A percentile compares a stretch with the other conserved stretches of the same genome.
phyloP scores from a whole-genome alignment of 2,797 vertebrate genomes.

The Lagocephalus sceleratus region DNA sequence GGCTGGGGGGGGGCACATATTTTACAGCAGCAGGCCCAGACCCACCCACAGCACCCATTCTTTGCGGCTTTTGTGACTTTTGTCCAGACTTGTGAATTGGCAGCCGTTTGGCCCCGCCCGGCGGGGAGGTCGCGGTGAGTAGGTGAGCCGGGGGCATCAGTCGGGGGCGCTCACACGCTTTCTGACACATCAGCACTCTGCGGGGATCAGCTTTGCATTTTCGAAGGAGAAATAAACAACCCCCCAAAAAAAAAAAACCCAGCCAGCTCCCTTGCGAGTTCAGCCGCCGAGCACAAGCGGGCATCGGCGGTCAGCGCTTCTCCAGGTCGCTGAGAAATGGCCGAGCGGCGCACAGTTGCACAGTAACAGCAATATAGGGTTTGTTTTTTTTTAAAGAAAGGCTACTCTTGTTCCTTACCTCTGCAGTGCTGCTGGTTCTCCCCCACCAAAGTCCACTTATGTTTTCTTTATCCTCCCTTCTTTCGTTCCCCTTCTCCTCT shows the following conservation, averaged over 20 bases:
- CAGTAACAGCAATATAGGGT: background rate
- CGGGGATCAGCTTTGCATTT: background rate
- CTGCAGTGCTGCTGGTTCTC: background rate
- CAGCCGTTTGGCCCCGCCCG: too few relatives aligned
- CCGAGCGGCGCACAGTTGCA: background rate
- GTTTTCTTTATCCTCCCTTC: background rate
- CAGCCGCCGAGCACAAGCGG: slow-evolving; percentile 17
- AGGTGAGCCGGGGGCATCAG: background rate
- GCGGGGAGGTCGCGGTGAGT: slow-evolving; percentile 1
- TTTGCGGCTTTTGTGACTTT: too few relatives aligned
- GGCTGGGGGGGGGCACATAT: slow-evolving; percentile 2
- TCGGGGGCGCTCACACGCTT: slow-evolving; percentile 38
- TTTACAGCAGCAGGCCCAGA: background rate
- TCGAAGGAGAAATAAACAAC: background rate
- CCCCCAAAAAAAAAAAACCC: background rate
- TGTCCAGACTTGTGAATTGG: too few relatives aligned
- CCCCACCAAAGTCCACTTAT: background rate
- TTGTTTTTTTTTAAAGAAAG: background rate
- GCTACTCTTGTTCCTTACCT: background rate
- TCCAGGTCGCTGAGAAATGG: background rate
- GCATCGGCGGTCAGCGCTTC: slow-evolving; percentile 34
- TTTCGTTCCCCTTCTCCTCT: background rate
- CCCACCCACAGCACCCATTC: background rate
- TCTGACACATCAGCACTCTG: slow-evolving; percentile 58
- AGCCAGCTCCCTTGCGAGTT: slow-evolving; percentile 9